These are phyloP conservation scores for Alethe castanea DNA, from an alignment of 2,113 vertebrate species.

Conservation along the genomic window DNA sequence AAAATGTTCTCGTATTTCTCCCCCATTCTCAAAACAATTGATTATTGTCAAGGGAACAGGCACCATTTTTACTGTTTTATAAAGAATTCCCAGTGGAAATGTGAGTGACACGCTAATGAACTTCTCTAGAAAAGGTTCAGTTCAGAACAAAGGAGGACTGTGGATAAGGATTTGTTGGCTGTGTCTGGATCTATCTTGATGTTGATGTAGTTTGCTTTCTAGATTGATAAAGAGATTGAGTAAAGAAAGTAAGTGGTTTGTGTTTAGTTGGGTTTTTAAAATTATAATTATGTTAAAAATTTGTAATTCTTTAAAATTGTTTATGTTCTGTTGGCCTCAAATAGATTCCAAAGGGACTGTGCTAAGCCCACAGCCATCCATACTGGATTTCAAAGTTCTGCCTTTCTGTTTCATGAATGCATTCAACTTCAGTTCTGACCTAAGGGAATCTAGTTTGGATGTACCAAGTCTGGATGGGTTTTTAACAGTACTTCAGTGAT, in stretches of 20 bases:
- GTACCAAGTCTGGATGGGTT: background rate
- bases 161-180: background rate
- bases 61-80: background rate
- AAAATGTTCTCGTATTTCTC: background rate
- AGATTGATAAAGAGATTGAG: background rate
- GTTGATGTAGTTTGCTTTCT: background rate
- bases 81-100: background rate
- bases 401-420: background rate
- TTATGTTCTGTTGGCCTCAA: background rate
- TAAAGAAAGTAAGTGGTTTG: background rate
- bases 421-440: background rate
- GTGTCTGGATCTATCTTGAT: background rate
- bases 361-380: background rate
- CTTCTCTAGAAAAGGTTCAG: background rate
- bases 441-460: background rate
- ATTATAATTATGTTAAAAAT: background rate
- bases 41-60: background rate
- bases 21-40: background rate
- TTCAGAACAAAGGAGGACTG: background rate
- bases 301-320: background rate
- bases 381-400: background rate
- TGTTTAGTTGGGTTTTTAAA: fast-evolving
- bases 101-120: background rate
- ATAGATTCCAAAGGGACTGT: background rate
- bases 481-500: background rate